Percentiles rank a stretch among this genome's conserved stretches.
phyloP scores from a whole-genome alignment of 2,888 invertebrate species.

The Sphaerophoria rueppellii region DNA sequence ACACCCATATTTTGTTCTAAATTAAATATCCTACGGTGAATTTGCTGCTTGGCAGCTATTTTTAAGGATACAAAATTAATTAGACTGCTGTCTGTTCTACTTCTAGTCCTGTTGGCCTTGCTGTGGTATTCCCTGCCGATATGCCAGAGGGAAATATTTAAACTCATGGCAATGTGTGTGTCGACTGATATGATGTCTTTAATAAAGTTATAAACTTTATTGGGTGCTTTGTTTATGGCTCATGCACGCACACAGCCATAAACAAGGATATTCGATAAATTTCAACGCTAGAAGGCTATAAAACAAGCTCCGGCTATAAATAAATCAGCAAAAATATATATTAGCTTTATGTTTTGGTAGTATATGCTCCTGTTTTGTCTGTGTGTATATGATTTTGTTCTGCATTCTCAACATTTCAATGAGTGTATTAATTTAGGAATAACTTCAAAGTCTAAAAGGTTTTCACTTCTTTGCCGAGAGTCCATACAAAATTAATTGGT shows the following conservation, averaged over 20 bases:
- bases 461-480: slow-evolving; percentile 8
- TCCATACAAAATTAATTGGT: slow-evolving; percentile 10
- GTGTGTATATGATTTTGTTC: background rate
- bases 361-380: background rate
- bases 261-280: background rate
- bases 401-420: background rate
- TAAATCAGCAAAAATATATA: slow-evolving; percentile 3
- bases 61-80: slow-evolving; percentile 69
- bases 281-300: slow-evolving; percentile 11
- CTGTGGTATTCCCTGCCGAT: background rate
- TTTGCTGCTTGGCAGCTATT: slow-evolving; percentile 51
- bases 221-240: slow-evolving; percentile 68
- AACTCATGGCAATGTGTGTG: slow-evolving; percentile 35
- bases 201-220: slow-evolving; percentile 72
- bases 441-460: background rate
- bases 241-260: slow-evolving; percentile 25
- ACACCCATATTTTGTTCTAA: slow-evolving; percentile 15
- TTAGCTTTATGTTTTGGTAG: background rate
- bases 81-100: slow-evolving; percentile 42
- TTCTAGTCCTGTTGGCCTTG: background rate
- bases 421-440: background rate
- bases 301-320: slow-evolving; percentile 13
- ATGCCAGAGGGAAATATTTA: slow-evolving; percentile 1
- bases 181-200: slow-evolving; percentile 67
- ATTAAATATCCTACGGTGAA: slow-evolving; percentile 17